These are phyloP conservation scores for Sebastiscus albofasciatus DNA, from an alignment of 2,797 vertebrate genomes.

Conservation along the genomic window DNA sequence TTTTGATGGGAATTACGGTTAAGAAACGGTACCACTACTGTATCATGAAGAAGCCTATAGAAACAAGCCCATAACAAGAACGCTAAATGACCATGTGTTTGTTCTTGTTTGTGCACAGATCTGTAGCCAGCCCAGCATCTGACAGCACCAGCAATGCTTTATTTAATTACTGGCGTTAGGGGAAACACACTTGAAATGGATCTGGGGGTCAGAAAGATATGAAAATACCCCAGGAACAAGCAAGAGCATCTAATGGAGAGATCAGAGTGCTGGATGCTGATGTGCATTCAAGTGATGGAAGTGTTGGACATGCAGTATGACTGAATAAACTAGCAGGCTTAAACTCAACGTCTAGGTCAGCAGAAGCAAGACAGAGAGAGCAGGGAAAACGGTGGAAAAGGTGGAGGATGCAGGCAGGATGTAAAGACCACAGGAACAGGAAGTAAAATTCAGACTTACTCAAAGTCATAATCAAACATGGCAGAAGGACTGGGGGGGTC, in stretches of 20 bases:
- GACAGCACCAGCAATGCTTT: conserved; percentile 29
- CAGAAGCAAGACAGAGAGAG: conserved; percentile 26
- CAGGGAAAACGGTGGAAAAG: conserved; percentile 13
- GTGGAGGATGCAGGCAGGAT: conserved; percentile 54
- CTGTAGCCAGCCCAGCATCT: conserved; percentile 28
- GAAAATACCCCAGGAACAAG: conserved; percentile 25
- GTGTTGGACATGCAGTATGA: conserved; percentile 63
- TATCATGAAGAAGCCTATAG: conserved; percentile 44
- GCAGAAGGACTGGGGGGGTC: conserved; percentile 98
- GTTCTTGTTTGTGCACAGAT: conserved; percentile 45
- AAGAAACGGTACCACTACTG: conserved; percentile 39
- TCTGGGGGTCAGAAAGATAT: conserved; percentile 18
- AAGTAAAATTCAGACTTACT: conserved; percentile 96
- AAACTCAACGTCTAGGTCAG: conserved; percentile 30
- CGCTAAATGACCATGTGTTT: conserved; percentile 27
- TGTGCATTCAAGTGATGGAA: conserved; percentile 28
- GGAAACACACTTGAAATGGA: conserved; percentile 36
- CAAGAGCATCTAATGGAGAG: conserved; percentile 25
- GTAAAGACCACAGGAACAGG: conserved; percentile 87
- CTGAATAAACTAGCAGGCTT: conserved; percentile 32
- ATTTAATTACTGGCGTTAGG: conserved; percentile 2
- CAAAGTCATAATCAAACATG: conserved; percentile 99
- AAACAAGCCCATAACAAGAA: conserved; percentile 53
- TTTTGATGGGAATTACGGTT: conserved; percentile 10
- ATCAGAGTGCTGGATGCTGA: conserved; percentile 25